Percentiles rank a stretch among this genome's conserved stretches.
phyloP scores from a whole-genome alignment of 1,140 invertebrate species.

The Cardiocondyla obscurior region DNA sequence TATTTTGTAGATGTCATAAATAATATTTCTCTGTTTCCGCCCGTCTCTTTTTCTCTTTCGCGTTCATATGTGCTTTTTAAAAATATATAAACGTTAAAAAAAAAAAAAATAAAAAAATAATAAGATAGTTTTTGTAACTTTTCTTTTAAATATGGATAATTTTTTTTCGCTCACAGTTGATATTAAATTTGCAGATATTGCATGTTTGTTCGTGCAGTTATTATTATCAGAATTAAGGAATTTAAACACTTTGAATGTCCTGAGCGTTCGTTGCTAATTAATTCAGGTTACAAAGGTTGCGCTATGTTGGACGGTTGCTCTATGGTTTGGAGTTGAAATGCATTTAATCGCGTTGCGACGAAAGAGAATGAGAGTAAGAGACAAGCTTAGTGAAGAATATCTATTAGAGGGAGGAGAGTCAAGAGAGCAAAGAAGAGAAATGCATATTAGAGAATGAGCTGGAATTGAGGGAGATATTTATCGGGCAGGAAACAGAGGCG shows the following conservation, averaged over 20 bases:
- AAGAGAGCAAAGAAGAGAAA: background rate
- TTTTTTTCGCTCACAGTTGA: background rate
- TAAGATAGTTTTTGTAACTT: background rate
- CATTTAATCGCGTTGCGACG: background rate
- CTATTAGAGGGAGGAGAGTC: slow-evolving; percentile 22
- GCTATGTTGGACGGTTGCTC: background rate
- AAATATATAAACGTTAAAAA: background rate
- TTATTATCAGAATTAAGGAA: background rate
- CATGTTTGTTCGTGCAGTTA: background rate
- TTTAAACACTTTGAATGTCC: background rate
- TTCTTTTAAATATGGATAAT: background rate
- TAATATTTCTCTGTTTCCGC: background rate
- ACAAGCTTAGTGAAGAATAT: slow-evolving; percentile 14
- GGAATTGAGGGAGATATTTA: slow-evolving; percentile 34
- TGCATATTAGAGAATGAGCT: background rate
- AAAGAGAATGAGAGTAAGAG: background rate
- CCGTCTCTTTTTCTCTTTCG: background rate
- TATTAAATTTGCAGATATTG: background rate
- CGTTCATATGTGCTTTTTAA: background rate
- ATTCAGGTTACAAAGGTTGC: background rate
- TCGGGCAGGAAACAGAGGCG: slow-evolving; percentile 23
- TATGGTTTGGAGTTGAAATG: background rate
- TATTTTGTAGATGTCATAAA: background rate
- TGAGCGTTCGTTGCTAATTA: background rate
- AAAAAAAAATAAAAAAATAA: background rate